Percentiles rank a stretch among this genome's conserved stretches.
These are phyloP conservation scores for Cygnus olor DNA, from an alignment of 2,797 vertebrate species.

Conservation along the genomic window DNA sequence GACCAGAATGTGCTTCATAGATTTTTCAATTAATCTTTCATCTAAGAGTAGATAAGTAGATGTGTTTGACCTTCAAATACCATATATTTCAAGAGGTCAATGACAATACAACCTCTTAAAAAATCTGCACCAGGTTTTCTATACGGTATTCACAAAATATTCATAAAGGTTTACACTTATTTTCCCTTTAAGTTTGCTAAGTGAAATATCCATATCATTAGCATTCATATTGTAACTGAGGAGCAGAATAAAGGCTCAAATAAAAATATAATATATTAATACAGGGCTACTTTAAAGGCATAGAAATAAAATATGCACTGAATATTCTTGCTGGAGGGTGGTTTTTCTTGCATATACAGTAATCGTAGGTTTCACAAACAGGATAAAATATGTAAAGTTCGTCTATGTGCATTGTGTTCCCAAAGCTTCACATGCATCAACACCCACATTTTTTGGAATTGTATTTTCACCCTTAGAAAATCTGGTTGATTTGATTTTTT, in stretches of 20 bases:
- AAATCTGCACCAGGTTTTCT: not conserved
- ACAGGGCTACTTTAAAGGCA: not conserved
- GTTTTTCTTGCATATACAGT: not conserved
- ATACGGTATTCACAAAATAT: not conserved
- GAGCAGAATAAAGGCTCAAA: not conserved
- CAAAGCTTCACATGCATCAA: not conserved
- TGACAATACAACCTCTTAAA: not conserved
- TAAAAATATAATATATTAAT: not conserved
- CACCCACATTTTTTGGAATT: not conserved
- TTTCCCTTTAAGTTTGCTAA: not conserved
- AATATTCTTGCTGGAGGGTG: not conserved
- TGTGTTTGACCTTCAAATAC: not conserved
- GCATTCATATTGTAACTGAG: not conserved
- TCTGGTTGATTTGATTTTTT: not conserved
- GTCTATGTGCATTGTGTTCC: not conserved
- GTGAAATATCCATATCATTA: not conserved
- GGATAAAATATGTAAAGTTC: not conserved
- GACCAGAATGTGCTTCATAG: not conserved
- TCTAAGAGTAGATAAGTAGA: not conserved
- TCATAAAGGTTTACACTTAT: not conserved
- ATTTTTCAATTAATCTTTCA: not conserved
- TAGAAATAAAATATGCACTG: not conserved
- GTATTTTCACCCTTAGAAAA: not conserved
- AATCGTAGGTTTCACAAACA: not conserved
- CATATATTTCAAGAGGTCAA: not conserved